phyloP scores from a whole-genome alignment of 2,113 vertebrate species.

The Chaenocephalus aceratus region DNA sequence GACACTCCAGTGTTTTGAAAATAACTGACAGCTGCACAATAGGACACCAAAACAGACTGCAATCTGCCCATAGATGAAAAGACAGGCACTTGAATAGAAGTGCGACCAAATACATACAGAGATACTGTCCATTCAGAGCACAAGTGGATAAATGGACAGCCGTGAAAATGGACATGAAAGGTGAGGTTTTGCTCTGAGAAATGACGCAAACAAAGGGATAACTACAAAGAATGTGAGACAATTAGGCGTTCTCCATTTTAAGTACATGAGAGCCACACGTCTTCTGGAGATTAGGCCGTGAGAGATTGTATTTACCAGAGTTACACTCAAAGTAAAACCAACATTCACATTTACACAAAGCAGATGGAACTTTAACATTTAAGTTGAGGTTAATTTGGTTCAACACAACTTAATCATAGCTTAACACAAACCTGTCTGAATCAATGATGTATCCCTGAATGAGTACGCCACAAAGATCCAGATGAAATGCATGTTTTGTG shows the following conservation, averaged over 20 bases:
- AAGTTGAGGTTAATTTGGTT: background rate
- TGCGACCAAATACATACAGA: slow-evolving; percentile 76
- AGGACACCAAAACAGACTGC: slow-evolving; percentile 74
- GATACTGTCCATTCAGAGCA: slow-evolving; percentile 75
- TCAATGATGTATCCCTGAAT: slow-evolving; percentile 14
- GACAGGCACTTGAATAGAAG: slow-evolving; percentile 67
- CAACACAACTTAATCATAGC: background rate
- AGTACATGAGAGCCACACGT: slow-evolving; percentile 19
- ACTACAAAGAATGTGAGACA: slow-evolving; percentile 49
- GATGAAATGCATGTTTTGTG: slow-evolving; percentile 20
- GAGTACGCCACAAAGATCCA: slow-evolving; percentile 12
- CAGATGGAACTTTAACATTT: background rate
- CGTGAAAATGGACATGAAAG: slow-evolving; percentile 76
- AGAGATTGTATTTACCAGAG: background rate
- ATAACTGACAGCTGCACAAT: slow-evolving; percentile 81
- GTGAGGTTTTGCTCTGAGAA: slow-evolving; percentile 61
- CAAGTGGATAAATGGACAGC: slow-evolving; percentile 69
- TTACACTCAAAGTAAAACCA: slow-evolving; percentile 7
- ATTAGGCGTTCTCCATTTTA: slow-evolving; percentile 34
- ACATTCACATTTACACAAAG: slow-evolving; percentile 8
- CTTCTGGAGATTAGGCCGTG: background rate
- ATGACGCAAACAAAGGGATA: slow-evolving; percentile 61
- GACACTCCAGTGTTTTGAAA: slow-evolving; percentile 78
- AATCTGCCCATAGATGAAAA: slow-evolving; percentile 76
- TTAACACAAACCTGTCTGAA: slow-evolving; percentile 31